Evolutionary conservation across 2,797 vertebrate species (phyloP), one percentile per base, ranked within the genome.

Genomic region (Brachyalestes nurse): DNA sequence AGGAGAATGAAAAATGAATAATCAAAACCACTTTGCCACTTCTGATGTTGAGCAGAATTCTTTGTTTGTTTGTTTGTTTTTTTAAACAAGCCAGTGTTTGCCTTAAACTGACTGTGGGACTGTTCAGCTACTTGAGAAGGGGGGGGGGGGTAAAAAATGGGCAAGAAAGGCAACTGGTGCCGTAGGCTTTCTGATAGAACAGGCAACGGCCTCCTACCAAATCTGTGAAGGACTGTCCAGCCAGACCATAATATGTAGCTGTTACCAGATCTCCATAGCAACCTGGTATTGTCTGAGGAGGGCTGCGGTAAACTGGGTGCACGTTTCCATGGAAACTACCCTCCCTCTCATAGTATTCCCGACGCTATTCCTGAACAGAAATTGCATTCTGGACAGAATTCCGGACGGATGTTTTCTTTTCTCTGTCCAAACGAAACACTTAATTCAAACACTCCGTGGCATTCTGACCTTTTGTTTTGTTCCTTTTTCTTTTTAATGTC

Each of bases 161-260:
- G 66, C 53, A 21, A 34, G 9, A 25, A 51, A 6, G 67, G 8
- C 2, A 51, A 51, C 49, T 70, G 66, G 64, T 78, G 84, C 77
- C 80, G 78, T 57, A 42, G 61, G 72, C 77, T 83, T 75, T n/a
- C 40, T 61, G 69, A 72, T 72, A 82, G 75, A 55, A 40, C 77
- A 13, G 42, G 65, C 66, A 77, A 78, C 72, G 53, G 76, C 82
- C 88, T 83, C 84, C 89, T 87, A 90, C 90, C 92, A 91, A 92
- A 93, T 93, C 93, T 94, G 93, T 95, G 94, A 95, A 95, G 93
- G 93, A 94, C 92, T 91, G 91, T 93, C 90, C 91, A 88, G 84
- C 90, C 92, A 88, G 91, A 92, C 85, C 88, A 90, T 91, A 93
- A 90, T 90, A 93, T 95, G 93, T 94, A 94, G 92, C 94, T 92